These are phyloP conservation scores for Sinotaia quadrata DNA, from an alignment of 2,888 invertebrate genomes.

Conservation along the genomic window DNA sequence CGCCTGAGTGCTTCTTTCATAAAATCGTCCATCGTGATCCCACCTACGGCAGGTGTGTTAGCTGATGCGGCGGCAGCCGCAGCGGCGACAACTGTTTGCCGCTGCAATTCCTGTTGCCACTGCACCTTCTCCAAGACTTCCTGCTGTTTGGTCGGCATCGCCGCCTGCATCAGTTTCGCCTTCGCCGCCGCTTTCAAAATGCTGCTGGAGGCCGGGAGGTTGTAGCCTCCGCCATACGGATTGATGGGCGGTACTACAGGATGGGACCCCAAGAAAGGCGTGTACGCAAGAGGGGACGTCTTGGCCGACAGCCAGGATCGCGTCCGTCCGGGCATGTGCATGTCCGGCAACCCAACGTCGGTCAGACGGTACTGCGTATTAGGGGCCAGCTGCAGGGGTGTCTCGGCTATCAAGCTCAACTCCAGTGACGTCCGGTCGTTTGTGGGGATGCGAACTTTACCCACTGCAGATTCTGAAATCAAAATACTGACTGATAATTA, in stretches of 20 bases:
- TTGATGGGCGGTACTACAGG: slow-evolving; percentile 13
- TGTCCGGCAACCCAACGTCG: slow-evolving; percentile 12
- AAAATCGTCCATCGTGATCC: slow-evolving; percentile 2
- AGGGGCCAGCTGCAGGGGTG: neutral
- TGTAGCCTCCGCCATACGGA: slow-evolving; percentile 9
- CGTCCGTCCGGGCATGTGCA: slow-evolving; percentile 16
- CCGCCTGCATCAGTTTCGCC: neutral
- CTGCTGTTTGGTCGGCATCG: slow-evolving; percentile 10
- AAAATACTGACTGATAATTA: no score
- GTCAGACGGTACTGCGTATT: slow-evolving; percentile 3
- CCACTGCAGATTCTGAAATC: slow-evolving; percentile 17
- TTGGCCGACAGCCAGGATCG: neutral
- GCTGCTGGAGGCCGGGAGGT: slow-evolving; percentile 16
- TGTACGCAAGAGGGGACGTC: neutral
- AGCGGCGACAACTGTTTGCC: neutral
- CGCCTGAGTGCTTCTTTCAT: slow-evolving; percentile 7
- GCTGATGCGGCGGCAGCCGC: neutral
- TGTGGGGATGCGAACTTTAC: neutral
- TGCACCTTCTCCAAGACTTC: slow-evolving; percentile 16
- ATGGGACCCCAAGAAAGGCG: neutral
- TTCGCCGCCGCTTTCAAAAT: neutral
- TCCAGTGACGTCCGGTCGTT: neutral
- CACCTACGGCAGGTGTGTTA: neutral
- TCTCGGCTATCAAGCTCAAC: neutral
- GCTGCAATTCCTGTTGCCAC: slow-evolving; percentile 19